Evolutionary conservation across 2,797 vertebrate species (phyloP).

Genomic region (Gymnodraco acuticeps): DNA sequence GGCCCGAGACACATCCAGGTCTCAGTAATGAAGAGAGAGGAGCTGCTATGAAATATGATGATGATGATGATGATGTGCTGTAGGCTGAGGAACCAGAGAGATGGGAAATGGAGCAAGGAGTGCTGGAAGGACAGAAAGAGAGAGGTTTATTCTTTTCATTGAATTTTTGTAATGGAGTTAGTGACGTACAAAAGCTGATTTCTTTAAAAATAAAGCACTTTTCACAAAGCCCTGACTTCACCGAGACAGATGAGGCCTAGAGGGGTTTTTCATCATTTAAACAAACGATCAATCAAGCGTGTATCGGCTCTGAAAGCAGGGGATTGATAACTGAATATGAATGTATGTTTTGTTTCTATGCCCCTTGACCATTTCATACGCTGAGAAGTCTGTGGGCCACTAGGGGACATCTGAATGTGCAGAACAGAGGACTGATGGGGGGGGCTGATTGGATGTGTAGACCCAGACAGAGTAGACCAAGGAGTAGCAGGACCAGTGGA

Average conservation of each 20-base stretch:
- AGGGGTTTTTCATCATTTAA: neutral
- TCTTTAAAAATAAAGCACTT: neutral
- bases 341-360: neutral
- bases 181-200: constrained; percentile 9
- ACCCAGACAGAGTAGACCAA: constrained; percentile 8
- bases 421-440: constrained; percentile 26
- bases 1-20: constrained; percentile 51
- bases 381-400: constrained; percentile 11
- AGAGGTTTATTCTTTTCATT: neutral
- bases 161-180: constrained; percentile 25
- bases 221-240: neutral
- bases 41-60: constrained; percentile 53
- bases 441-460: constrained; percentile 26
- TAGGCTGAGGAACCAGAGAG: constrained; percentile 4
- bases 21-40: constrained; percentile 56
- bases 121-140: neutral
- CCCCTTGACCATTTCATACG: constrained; percentile 1
- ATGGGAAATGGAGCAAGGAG: constrained; percentile 18
- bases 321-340: neutral
- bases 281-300: neutral
- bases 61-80: constrained; percentile 45
- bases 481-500: neutral
- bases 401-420: constrained; percentile 26
- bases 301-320: neutral
- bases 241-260: neutral